Conservation (phyloP, 2,113 vertebrate genomes). For the Protobothrops mucrosquamatus region DNA sequence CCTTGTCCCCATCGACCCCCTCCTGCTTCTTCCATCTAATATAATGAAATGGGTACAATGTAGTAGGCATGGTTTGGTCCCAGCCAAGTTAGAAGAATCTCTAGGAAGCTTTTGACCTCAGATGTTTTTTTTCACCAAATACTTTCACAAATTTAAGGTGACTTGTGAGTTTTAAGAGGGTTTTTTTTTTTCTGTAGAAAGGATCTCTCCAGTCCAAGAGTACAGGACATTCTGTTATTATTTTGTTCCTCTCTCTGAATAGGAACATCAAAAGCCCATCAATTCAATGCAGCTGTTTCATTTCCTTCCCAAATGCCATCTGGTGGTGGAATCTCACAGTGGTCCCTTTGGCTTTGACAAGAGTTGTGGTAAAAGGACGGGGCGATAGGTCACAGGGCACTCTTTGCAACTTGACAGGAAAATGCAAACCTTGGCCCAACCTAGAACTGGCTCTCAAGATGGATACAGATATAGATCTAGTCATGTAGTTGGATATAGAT, state of each 20-base stretch:
- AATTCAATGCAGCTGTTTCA: neutral
- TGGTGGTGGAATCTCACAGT: slow-evolving; percentile 3
- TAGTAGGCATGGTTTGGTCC: slow-evolving; percentile 40
- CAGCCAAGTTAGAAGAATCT: slow-evolving; percentile 32
- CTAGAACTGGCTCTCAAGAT: neutral
- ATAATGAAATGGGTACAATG: neutral
- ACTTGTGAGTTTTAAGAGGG: slow-evolving; percentile 44
- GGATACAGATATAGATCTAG: neutral
- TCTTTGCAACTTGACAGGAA: neutral
- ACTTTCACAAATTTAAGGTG: slow-evolving; percentile 47
- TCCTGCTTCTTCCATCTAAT: neutral
- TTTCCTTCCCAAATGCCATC: neutral
- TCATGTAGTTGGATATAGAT: neutral
- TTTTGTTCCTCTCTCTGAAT: neutral
- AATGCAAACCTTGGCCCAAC: neutral
- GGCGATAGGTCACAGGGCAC: neutral
- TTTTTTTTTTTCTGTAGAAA: slow-evolving; percentile 27
- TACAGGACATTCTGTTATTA: slow-evolving; percentile 29
- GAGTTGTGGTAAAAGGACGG: slow-evolving; percentile 12
- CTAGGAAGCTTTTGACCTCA: slow-evolving; percentile 50
- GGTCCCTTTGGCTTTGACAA: neutral
- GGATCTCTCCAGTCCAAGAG: slow-evolving; percentile 35
- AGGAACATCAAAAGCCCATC: neutral
- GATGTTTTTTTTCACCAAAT: slow-evolving; percentile 33
- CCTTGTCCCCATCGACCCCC: no score